These are phyloP conservation scores for Drosophila conformis DNA, from an alignment of 2,888 invertebrate species.

Conservation along the genomic window DNA sequence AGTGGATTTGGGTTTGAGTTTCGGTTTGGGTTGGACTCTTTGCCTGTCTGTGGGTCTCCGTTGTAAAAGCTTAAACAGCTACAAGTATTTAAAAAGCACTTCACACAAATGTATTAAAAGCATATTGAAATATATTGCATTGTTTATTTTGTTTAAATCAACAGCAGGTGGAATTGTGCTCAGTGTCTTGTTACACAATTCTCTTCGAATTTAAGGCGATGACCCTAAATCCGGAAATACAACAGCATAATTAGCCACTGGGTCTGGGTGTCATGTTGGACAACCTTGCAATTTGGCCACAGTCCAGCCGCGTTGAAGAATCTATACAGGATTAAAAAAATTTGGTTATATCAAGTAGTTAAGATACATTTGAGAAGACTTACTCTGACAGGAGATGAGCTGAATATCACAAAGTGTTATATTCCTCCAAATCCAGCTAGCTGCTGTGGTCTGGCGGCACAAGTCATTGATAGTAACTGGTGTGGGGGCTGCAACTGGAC, in stretches of 20 bases:
- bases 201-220: background rate
- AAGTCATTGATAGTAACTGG: slow-evolving; percentile 19
- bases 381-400: slow-evolving; percentile 44
- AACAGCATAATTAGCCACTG: background rate
- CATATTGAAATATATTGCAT: slow-evolving; percentile 58
- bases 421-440: slow-evolving; percentile 35
- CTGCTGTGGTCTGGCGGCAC: slow-evolving; percentile 15
- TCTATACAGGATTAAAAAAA: background rate
- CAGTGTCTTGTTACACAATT: slow-evolving; percentile 13
- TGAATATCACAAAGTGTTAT: slow-evolving; percentile 41
- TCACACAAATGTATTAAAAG: slow-evolving; percentile 57
- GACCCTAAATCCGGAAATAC: background rate
- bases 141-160: slow-evolving; percentile 56
- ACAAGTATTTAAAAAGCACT: slow-evolving; percentile 78
- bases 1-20: slow-evolving; percentile 36
- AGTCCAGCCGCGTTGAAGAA: slow-evolving; percentile 19
- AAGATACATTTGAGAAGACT: background rate
- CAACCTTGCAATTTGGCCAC: slow-evolving; percentile 29
- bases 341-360: background rate
- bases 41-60: slow-evolving; percentile 25
- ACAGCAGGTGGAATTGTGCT: slow-evolving; percentile 19
- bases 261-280: slow-evolving; percentile 32
- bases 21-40: slow-evolving; percentile 2
- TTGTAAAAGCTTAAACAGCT: slow-evolving; percentile 72
- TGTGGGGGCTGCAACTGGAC: background rate